A percentile compares a stretch with the other conserved stretches of the same genome.
Conservation (phyloP, 64 coral and sea anemone genomes). For the Montipora sp. region DNA sequence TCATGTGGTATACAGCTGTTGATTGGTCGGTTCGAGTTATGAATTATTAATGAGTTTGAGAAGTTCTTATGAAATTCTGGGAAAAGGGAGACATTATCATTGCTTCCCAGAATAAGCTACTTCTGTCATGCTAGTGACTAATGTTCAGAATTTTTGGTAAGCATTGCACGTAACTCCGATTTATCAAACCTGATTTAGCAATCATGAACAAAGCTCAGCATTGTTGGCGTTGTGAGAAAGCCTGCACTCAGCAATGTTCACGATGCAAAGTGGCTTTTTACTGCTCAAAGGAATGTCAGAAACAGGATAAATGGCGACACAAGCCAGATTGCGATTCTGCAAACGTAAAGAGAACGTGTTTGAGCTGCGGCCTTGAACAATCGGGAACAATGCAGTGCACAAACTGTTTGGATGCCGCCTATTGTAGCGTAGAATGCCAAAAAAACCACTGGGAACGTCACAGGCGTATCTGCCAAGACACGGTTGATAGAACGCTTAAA, state of each 20-base stretch:
- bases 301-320: slow-evolving; percentile 58
- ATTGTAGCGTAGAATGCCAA: slow-evolving; percentile 59
- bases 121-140: no score
- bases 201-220: slow-evolving; percentile 14
- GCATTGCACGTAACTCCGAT: not conserved
- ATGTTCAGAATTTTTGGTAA: no score
- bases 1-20: no score
- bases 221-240: slow-evolving; percentile 24
- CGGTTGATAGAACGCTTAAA: not conserved
- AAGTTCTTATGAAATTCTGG: no score
- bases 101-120: no score
- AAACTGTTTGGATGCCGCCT: slow-evolving; percentile 40
- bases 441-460: slow-evolving; percentile 31
- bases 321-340: slow-evolving; percentile 47
- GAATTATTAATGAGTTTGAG: no score
- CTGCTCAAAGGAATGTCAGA: slow-evolving; percentile 53
- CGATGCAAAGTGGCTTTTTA: slow-evolving; percentile 43
- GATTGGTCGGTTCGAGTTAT: no score
- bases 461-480: slow-evolving; percentile 6
- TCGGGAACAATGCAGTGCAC: slow-evolving; percentile 22
- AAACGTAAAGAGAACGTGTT: slow-evolving; percentile 27
- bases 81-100: no score
- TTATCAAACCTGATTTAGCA: not conserved
- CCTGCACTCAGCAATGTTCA: slow-evolving; percentile 15
- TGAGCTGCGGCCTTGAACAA: not conserved